Evolutionary conservation across 1,140 invertebrate species (phyloP).

Genomic region (Geopemphigus sp.): DNA sequence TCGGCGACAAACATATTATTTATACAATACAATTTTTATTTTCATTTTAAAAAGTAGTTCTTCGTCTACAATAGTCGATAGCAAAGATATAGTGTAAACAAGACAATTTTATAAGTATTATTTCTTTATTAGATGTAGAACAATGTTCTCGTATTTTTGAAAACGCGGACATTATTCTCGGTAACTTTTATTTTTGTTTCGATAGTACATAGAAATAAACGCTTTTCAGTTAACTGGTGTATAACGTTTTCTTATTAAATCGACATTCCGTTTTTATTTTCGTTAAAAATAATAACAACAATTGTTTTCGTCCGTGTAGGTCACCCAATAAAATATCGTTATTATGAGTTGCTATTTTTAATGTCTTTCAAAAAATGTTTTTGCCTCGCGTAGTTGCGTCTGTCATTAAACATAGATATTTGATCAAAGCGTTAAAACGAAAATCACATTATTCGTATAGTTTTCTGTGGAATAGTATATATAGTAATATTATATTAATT

Average conservation of each 20-base stretch:
- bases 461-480: too few species aligned
- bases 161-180: background rate
- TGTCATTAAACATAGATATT: too few species aligned
- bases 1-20: background rate
- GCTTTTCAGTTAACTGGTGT: background rate
- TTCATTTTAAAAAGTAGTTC: background rate
- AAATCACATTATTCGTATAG: too few species aligned
- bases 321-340: too few species aligned
- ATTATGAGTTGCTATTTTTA: too few species aligned
- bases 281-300: background rate
- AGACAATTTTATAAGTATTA: background rate
- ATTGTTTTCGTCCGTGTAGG: background rate
- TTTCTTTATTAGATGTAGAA: background rate
- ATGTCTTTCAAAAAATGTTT: too few species aligned
- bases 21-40: background rate
- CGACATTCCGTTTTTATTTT: background rate
- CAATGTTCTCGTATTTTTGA: slow-evolving; percentile 10
- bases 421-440: too few species aligned
- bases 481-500: too few species aligned
- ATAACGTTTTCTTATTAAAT: background rate
- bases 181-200: background rate
- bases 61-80: background rate
- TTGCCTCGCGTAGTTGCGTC: too few species aligned
- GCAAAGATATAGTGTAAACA: background rate
- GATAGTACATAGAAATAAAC: background rate